Percentiles rank a stretch among this genome's conserved stretches.
Conservation (phyloP, 1,140 invertebrate genomes). For the Phortica variegata region DNA sequence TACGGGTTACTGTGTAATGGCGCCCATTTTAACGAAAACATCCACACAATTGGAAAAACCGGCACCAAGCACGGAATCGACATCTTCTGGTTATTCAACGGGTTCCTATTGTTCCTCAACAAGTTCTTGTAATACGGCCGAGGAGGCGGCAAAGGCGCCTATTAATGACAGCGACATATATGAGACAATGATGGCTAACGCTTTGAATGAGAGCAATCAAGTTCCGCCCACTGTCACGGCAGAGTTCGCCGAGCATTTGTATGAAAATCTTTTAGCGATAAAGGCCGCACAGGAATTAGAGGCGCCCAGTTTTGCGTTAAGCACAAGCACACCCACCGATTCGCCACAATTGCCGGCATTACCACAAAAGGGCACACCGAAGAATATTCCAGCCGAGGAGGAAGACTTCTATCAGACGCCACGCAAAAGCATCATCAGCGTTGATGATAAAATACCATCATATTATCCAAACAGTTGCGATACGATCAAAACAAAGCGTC, state of each 20-base stretch:
- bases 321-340: conserved; percentile 51
- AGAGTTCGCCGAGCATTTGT: conserved; percentile 45
- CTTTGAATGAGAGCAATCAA: conserved; percentile 21
- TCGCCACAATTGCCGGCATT: conserved; percentile 35
- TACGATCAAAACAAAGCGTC: conserved; percentile 39
- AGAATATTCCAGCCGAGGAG: conserved; percentile 13
- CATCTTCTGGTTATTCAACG: conserved; percentile 48
- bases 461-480: conserved; percentile 56
- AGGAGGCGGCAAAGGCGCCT: conserved; percentile 14
- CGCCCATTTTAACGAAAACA: conserved; percentile 37
- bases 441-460: conserved; percentile 53
- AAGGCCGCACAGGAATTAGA: conserved; percentile 48
- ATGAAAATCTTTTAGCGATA: conserved; percentile 44
- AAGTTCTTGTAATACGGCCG: conserved; percentile 35
- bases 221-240: conserved; percentile 14
- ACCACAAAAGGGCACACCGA: conserved; percentile 27
- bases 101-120: conserved; percentile 43
- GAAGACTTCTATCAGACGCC: conserved; percentile 52
- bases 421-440: conserved; percentile 44
- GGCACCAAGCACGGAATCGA: conserved; percentile 35
- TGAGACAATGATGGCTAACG: conserved; percentile 31
- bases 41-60: conserved; percentile 12
- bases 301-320: conserved; percentile 21
- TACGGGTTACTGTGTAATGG: conserved; percentile 53
- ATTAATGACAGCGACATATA: conserved; percentile 43